A percentile compares a stretch with the other conserved stretches of the same genome.
Conservation (phyloP, 92 coral and sea anemone genomes). For the Desmophyllum pertusum region DNA sequence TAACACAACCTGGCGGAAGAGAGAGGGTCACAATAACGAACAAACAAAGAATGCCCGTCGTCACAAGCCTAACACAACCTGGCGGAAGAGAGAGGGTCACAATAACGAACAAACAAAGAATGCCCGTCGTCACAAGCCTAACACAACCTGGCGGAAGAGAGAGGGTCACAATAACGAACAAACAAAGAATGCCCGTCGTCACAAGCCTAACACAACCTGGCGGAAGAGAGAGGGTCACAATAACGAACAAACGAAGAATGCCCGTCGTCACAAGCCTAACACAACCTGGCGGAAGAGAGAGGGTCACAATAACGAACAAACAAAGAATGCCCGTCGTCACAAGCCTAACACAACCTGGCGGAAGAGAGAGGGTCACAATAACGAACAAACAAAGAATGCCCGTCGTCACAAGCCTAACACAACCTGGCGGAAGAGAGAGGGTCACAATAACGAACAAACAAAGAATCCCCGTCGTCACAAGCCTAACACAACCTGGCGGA, state of each 20-base stretch:
- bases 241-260: not conserved
- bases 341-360: too few species aligned
- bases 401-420: too few species aligned
- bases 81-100: constrained; percentile 29
- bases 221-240: constrained; percentile 1
- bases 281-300: too few species aligned
- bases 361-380: too few species aligned
- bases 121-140: constrained; percentile 37
- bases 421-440: too few species aligned
- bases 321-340: too few species aligned
- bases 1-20: constrained; percentile 22
- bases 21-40: constrained; percentile 29
- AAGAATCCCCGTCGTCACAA: too few species aligned
- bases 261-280: too few species aligned
- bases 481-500: too few species aligned
- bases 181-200: not conserved
- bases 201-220: not conserved
- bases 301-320: too few species aligned
- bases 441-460: too few species aligned
- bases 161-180: constrained; percentile 1
- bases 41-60: constrained; percentile 22
- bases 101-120: constrained; percentile 20
- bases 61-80: constrained; percentile 33
- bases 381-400: too few species aligned
- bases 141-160: constrained; percentile 17